Base-by-base conservation (phyloP, 2,113 vertebrate genomes). In the Typhlomys cinereus region DNA sequence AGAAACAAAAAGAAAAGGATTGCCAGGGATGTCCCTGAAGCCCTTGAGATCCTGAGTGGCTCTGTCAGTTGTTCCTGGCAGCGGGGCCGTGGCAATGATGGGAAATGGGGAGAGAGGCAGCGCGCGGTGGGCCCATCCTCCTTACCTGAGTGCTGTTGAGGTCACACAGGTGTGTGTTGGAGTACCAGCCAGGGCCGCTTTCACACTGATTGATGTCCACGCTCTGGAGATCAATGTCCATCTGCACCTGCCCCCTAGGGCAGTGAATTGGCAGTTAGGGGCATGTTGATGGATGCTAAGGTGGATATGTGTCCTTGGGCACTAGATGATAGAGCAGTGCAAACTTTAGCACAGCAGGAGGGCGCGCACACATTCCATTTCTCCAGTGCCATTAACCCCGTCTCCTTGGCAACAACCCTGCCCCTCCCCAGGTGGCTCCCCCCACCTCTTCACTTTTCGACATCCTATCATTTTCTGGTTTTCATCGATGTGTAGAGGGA, bases 101-200 rank as follows among this genome's bases (percentile, higher is more conserved):
- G 54, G 54, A 36, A 75, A 91, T 15, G 41, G 10, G 6, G 7
- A 78, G 18, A 48, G 41, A 90, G 52, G 13, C n/a, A 27, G 46
- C 36, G 73, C 7, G n/a, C 25, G 5, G 6, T 1, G 13, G 27
- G 5, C 27, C 57, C 15, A 10, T 34, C 48, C 21, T 76, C 29
- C 46, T 78, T 31, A 98, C 99, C 99, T 99, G 99, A 96, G 99
- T 99, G 97, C 98, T 99, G 97, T 99, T 99, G 97, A 98, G 99
- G 94, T 99, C 99, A 91, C 99, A 99, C 96, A 97, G 98, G 96
- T 99, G 99, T 0, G 99, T 99, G 94, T 98, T 98, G 0, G 99
- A 96, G 85, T 99, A 99, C 99, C 99, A 99, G 92, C 98, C 96
- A 3, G 98, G 97, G 52, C 98, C 98, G 0, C 92, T 96, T 62